Conservation (phyloP, 2,113 vertebrate species). For the Dicerorhinus sumatrensis region DNA sequence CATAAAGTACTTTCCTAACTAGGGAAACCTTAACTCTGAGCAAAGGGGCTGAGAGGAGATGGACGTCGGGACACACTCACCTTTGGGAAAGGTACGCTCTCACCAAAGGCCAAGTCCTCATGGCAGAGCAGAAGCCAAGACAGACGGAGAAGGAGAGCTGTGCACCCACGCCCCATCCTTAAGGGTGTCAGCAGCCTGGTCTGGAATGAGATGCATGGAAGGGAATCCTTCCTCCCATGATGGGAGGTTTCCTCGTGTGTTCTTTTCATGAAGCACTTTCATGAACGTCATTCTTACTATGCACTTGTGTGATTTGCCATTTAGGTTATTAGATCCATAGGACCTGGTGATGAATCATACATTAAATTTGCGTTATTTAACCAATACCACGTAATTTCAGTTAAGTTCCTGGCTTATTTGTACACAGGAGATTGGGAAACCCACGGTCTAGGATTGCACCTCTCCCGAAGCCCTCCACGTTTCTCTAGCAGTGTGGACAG, state of each 20-base stretch:
- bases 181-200: not conserved
- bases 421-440: not conserved
- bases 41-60: not conserved
- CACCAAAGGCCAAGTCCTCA: not conserved
- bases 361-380: conserved; percentile 25
- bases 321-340: not conserved
- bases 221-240: too few species aligned
- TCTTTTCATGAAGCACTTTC: not conserved
- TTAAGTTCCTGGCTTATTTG: not conserved
- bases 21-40: conserved; percentile 10
- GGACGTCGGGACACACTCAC: not conserved
- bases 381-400: not conserved
- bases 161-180: not conserved
- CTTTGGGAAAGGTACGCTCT: not conserved
- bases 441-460: too few species aligned
- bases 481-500: not conserved
- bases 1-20: not conserved
- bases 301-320: not conserved
- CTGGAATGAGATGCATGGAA: not conserved
- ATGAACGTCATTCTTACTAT: not conserved
- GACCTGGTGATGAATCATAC: not conserved
- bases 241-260: not conserved
- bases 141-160: not conserved
- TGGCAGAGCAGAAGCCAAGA: not conserved
- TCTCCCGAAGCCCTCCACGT: not conserved